Percentiles rank a stretch among this genome's conserved stretches.
Conservation (phyloP, 2,888 invertebrate genomes). For the Neria commutata region DNA sequence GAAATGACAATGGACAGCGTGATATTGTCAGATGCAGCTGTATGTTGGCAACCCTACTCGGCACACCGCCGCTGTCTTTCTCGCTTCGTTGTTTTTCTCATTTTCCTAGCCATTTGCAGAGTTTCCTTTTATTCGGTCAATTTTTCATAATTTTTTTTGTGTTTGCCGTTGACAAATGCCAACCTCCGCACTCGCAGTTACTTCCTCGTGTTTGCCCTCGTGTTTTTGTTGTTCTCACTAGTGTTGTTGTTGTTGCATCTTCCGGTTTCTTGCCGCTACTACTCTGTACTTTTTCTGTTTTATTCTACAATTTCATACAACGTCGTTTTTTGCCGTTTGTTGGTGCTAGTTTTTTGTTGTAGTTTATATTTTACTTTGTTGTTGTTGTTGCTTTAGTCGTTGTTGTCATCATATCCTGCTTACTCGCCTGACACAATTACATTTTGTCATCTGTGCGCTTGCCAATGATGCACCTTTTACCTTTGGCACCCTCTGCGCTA, state of each 20-base stretch:
- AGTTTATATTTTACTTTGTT: constrained; percentile 22
- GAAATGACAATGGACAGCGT: too few species aligned
- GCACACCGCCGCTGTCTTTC: not conserved
- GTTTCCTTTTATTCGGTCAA: not conserved
- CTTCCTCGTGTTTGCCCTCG: not conserved
- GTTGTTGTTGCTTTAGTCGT: not conserved
- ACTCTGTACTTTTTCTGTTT: constrained; percentile 8
- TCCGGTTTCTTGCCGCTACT: not conserved
- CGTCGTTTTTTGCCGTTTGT: not conserved
- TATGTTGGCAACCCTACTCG: not conserved
- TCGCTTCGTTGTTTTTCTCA: not conserved
- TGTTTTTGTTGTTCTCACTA: too few species aligned
- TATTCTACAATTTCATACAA: not conserved
- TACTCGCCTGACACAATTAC: constrained; percentile 47
- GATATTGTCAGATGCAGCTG: too few species aligned
- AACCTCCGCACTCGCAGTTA: not conserved
- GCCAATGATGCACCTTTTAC: not conserved
- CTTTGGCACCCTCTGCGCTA: too few species aligned
- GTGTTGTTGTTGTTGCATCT: not conserved
- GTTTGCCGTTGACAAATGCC: not conserved
- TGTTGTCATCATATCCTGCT: constrained; percentile 33
- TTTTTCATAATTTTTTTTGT: not conserved
- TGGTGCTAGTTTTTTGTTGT: constrained; percentile 27
- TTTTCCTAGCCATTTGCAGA: too few species aligned
- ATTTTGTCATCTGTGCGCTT: constrained; percentile 48